phyloP scores from a whole-genome alignment of 2,113 vertebrate genomes.

The Ailurus styani region DNA sequence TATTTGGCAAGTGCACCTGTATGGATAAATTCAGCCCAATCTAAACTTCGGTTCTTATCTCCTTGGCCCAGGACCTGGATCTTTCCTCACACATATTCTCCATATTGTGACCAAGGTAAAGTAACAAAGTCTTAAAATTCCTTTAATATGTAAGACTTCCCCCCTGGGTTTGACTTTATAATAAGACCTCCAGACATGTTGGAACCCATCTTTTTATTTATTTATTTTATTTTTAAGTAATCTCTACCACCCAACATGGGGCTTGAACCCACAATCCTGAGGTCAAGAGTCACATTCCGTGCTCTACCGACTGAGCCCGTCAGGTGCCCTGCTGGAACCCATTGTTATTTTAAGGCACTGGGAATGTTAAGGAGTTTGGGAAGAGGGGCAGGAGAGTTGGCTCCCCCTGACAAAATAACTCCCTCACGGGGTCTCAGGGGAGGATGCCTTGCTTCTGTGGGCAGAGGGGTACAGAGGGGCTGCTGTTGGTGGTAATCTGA shows the following conservation, averaged over 20 bases:
- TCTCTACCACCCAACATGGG: neutral
- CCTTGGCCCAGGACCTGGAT: neutral
- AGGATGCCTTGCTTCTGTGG: neutral
- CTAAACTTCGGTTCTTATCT: neutral
- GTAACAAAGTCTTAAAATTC: neutral
- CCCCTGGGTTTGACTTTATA: neutral
- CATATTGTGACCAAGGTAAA: neutral
- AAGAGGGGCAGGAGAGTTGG: neutral
- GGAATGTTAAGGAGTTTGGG: neutral
- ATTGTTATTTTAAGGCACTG: neutral
- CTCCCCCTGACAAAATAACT: neutral
- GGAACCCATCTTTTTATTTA: neutral
- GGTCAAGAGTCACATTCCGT: neutral
- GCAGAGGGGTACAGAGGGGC: neutral
- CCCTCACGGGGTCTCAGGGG: neutral
- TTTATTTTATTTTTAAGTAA: neutral
- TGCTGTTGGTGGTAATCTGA: neutral
- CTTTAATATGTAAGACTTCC: neutral
- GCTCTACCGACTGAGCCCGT: neutral
- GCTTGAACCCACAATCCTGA: neutral
- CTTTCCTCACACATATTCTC: neutral
- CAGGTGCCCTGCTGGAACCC: neutral
- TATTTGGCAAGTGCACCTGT: neutral
- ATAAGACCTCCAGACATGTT: neutral
- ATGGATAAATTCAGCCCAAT: neutral